Evolutionary conservation across 2,113 vertebrate species (phyloP).

Genomic region (Eupsittula cactorum): DNA sequence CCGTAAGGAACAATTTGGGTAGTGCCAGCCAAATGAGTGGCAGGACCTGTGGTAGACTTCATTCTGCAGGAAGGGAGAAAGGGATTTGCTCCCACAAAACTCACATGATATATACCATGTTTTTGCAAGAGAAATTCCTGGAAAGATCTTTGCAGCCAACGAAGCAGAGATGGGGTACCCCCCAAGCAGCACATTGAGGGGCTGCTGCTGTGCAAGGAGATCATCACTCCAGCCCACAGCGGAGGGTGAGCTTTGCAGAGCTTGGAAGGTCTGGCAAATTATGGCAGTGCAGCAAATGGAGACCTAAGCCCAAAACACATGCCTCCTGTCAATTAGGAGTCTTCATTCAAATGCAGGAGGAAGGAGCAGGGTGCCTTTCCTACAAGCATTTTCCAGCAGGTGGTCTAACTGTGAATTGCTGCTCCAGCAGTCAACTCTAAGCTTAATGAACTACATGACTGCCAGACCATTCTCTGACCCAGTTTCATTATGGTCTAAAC

Average conservation of each 20-base stretch:
- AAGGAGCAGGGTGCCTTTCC: neutral
- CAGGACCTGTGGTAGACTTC: neutral
- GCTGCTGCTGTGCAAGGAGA: neutral
- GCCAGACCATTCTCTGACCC: neutral
- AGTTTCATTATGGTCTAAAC: neutral
- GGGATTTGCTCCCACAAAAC: neutral
- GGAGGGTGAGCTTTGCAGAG: neutral
- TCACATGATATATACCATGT: neutral
- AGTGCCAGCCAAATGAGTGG: rapidly evolving
- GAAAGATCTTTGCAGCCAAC: neutral
- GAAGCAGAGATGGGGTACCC: neutral
- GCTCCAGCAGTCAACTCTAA: neutral
- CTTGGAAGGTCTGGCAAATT: neutral
- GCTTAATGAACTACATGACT: neutral
- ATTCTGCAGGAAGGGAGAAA: neutral
- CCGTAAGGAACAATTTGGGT: neutral
- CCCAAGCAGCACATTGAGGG: rapidly evolving
- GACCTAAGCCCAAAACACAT: neutral
- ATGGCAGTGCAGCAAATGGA: neutral
- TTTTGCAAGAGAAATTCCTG: neutral
- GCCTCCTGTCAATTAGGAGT: neutral
- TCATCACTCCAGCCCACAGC: neutral
- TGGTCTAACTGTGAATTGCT: neutral
- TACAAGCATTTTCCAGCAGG: neutral
- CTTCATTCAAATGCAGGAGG: neutral